Base-by-base conservation (phyloP, 2,888 invertebrate genomes). In the Pachliopta kotzebuea region DNA sequence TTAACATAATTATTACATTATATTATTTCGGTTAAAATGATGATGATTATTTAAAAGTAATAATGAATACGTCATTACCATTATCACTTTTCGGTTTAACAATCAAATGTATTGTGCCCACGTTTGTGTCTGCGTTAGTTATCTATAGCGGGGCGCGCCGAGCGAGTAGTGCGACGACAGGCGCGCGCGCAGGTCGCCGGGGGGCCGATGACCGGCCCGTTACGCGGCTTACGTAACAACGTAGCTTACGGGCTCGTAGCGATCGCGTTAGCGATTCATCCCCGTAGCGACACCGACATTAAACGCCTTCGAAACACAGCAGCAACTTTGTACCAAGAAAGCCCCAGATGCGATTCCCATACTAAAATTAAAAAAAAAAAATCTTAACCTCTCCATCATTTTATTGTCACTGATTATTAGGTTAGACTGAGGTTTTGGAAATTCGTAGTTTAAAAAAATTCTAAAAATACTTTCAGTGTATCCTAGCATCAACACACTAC, bases 141-240 rank as follows among this genome's bases (percentile, higher is more conserved):
- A 67, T 65, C 31, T 69, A 69, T 71, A 67, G 37, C 72, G 67
- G 53, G n/a, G 59, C 63, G 56, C 58, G 62, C 49, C 60, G 65
- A 52, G 75, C 76, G 77, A 77, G 77, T 75, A 77, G 83, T 78
- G 83, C 84, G 84, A 81, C 79, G 84, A 84, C 80, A 82, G 78
- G 85, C 90, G 89, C 80, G 79, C 78, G 88, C 90, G 90, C 90
- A 85, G 83, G 84, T 87, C 85, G 80, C 72, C 65, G 72, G 70
- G 73, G 78, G 88, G 88, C 88, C 88, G 83, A 76, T 71, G 90
- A 78, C 89, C 90, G 85, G 81, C 73, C 89, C 88, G 88, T 90
- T 90, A 90, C 88, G 85, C 82, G 81, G 77, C 70, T 90, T 88
- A 90, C 88, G 89, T 88, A 89, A 90, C 76, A 76, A 86, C 89